Percentiles rank a stretch among this genome's conserved stretches.
Conservation (phyloP, 2,888 invertebrate genomes). For the Amphipoea oculea region DNA sequence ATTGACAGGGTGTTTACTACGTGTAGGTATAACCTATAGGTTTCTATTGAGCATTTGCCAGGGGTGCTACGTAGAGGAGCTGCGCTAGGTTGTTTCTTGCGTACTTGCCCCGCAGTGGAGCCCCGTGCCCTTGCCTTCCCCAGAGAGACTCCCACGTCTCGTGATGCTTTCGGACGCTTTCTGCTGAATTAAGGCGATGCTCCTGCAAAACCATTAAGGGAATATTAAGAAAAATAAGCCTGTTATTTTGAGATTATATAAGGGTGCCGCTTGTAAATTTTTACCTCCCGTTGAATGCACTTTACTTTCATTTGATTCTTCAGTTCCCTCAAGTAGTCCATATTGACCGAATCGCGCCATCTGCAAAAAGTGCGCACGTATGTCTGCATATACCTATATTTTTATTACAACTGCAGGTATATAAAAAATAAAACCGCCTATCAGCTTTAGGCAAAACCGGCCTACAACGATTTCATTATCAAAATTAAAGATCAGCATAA, state of each 20-base stretch:
- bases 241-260: not conserved
- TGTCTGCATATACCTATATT: not conserved
- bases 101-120: conserved; percentile 88
- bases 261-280: not conserved
- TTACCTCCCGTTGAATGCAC: conserved; percentile 80
- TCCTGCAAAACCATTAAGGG: conserved; percentile 82
- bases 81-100: conserved; percentile 85
- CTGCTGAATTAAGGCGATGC: conserved; percentile 91
- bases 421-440: not conserved
- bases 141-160: conserved; percentile 94
- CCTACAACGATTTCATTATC: conserved; percentile 6
- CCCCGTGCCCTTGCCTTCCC: conserved; percentile 94
- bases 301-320: conserved; percentile 87
- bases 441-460: conserved; percentile 1
- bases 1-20: conserved; percentile 1
- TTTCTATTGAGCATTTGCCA: conserved; percentile 71
- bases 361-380: conserved; percentile 68
- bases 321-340: conserved; percentile 83
- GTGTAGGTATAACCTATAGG: not conserved
- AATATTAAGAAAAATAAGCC: not conserved
- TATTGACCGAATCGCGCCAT: conserved; percentile 86
- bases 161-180: conserved; percentile 93
- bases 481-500: conserved; percentile 36
- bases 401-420: not conserved
- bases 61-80: conserved; percentile 80